Evolutionary conservation across 2,113 vertebrate species (phyloP).

Genomic region (Leptocoma aspasia): DNA sequence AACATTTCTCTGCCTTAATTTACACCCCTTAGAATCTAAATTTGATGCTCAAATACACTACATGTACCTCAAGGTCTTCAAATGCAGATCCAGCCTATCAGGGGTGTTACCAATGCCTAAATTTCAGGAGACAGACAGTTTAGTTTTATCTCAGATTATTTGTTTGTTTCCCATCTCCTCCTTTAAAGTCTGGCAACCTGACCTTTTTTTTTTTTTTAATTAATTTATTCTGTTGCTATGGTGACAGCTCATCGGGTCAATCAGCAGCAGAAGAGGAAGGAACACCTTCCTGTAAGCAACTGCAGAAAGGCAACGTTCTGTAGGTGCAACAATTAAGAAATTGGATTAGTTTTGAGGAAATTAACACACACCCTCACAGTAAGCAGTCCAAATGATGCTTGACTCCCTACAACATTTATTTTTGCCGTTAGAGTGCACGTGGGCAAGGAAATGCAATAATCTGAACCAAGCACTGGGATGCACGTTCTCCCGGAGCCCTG

Average conservation of each 20-base stretch:
- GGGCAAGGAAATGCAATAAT: neutral
- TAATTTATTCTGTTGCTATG: slow-evolving; percentile 32
- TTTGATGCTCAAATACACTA: neutral
- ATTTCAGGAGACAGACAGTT: neutral
- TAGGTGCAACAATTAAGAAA: neutral
- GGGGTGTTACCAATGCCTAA: neutral
- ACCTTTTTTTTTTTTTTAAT: neutral
- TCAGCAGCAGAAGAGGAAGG: neutral
- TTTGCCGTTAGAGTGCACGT: neutral
- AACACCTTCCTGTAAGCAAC: neutral
- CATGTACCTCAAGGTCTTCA: neutral
- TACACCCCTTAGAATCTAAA: neutral
- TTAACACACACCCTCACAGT: neutral
- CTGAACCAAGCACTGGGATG: neutral
- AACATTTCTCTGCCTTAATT: neutral
- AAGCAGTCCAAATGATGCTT: neutral
- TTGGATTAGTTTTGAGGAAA: neutral
- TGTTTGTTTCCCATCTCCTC: neutral
- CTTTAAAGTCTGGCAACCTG: neutral
- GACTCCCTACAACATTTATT: neutral
- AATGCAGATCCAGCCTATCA: neutral
- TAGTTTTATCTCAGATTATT: neutral
- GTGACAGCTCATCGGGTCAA: slow-evolving; percentile 1
- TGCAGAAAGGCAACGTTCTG: neutral
- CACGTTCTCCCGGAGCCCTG: rapidly evolving